Base-by-base conservation (phyloP, 2,797 vertebrate genomes). In the Dendrocincla tyrannina region DNA sequence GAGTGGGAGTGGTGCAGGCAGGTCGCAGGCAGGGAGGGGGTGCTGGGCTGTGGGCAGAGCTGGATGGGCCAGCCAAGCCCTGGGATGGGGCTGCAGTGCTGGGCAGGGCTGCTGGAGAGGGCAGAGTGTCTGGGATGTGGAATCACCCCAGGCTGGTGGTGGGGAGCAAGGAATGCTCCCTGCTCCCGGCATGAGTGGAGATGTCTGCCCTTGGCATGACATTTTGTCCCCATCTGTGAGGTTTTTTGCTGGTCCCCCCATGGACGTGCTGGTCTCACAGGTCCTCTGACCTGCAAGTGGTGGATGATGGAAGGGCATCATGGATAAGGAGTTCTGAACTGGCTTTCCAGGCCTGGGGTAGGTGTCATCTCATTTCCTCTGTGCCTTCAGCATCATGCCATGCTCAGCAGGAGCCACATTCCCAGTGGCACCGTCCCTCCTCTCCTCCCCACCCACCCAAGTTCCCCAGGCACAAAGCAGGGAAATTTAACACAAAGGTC, bases 111-210 rank as follows among this genome's bases (percentile, higher is more conserved):
- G 39, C 14, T 15, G 27, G 22, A 9, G 35, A 32, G n/a, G 47
- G 47, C 11, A 39, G 25, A 0, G 0, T 25, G 13, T 24, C 56
- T 2, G 1, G 76, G 64, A 1, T 0, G 1, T 18, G 44, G 30
- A 19, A 32, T 9, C 3, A 1, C 2, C 23, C 33, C 58, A 9
- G 39, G 3, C 30, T 10, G 63, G 83, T 17, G 19, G 18, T 3
- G 14, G 42, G 25, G 47, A 92, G 39, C 24, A 44, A 5, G 2
- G 52, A 6, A 3, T 0, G 11, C 5, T 37, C 35, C 46, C 33
- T 76, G 44, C 20, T 10, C 59, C 3, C 27, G 13, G 11, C 35
- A 39, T 22, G 9, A 14, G 7, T 10, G 62, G 60, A 60, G 17
- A 10, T 30, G 6, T 4, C 39, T 68, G 62, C 28, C 19, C 23